Evolutionary conservation across 2,888 invertebrate genomes (phyloP), one percentile per base, ranked within the genome.

Genomic region (Drosophila monieri): DNA sequence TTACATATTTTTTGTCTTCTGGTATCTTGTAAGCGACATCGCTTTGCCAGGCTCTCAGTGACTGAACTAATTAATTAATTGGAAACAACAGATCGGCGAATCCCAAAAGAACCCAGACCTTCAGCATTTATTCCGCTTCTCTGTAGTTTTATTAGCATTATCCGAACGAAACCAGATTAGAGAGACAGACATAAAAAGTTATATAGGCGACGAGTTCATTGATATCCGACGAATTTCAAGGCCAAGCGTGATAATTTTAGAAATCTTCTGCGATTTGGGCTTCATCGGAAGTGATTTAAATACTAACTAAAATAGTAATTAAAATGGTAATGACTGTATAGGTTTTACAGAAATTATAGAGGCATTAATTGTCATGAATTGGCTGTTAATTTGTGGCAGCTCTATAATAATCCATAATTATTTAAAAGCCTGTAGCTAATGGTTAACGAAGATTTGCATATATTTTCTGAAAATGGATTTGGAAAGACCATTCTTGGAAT

Each of bases 181-280:
- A 68, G 30, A 1, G 2, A 30, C 23, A 2, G 15, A n/a, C 4
- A 32, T 18, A 44, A 53, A 14, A 52, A 15, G 37, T 41, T 54
- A 69, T 69, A 69, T 69, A 44, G 70, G 57, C 48, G 12, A 14
- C 41, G 59, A 78, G 65, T 81, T 78, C 77, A 77, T 74, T 81
- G 78, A 60, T 58, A 66, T 54, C 56, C 37, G 48, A 27, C 14
- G 6, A 18, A 12, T 44, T 30, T 57, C 64, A 67, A 60, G 62
- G 72, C 47, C 44, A 59, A 41, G 8, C 8, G 27, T 51, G 52
- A 49, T 44, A 35, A 68, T 18, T 35, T 27, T 1, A 12, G 15
- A 44, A 10, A 60, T 15, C 43, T 70, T 70, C 37, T 37, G n/a
- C 21, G 10, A n/a, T 12, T 18, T 9, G 25, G 35, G 9, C 44